Evolutionary conservation across 2,113 vertebrate genomes (phyloP).

Genomic region (Brevimyrus niger): DNA sequence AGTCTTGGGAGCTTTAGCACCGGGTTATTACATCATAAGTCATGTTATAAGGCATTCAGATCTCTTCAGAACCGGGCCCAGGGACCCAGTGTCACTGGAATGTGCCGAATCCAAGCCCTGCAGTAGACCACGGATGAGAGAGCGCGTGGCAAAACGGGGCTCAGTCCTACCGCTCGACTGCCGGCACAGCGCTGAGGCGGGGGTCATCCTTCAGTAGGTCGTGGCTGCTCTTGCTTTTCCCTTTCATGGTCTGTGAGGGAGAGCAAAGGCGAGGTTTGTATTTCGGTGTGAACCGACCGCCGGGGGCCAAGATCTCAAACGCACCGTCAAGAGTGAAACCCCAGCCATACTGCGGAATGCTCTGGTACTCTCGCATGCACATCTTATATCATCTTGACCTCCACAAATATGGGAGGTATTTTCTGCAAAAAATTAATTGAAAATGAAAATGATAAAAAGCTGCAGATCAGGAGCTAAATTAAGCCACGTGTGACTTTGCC

Average conservation of each 20-base stretch:
- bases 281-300: neutral
- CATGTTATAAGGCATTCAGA: neutral
- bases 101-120: neutral
- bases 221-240: conserved; percentile 97
- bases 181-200: conserved; percentile 84
- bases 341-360: neutral
- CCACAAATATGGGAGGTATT: too few relatives aligned
- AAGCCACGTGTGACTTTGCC: too few relatives aligned
- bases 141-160: neutral
- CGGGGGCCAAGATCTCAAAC: neutral
- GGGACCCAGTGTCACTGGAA: neutral
- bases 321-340: neutral
- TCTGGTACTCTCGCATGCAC: neutral
- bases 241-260: conserved; percentile 76
- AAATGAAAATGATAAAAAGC: too few relatives aligned
- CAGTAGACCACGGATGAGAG: neutral
- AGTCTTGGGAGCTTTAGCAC: neutral
- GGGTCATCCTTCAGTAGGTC: conserved; percentile 93
- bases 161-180: conserved; percentile 75
- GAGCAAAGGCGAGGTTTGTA: neutral
- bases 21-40: neutral
- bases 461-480: too few relatives aligned
- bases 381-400: neutral
- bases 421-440: too few relatives aligned
- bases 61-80: neutral